These are phyloP conservation scores for Plectrocnemia conspersa DNA, from an alignment of 1,140 invertebrate genomes.

Conservation along the genomic window DNA sequence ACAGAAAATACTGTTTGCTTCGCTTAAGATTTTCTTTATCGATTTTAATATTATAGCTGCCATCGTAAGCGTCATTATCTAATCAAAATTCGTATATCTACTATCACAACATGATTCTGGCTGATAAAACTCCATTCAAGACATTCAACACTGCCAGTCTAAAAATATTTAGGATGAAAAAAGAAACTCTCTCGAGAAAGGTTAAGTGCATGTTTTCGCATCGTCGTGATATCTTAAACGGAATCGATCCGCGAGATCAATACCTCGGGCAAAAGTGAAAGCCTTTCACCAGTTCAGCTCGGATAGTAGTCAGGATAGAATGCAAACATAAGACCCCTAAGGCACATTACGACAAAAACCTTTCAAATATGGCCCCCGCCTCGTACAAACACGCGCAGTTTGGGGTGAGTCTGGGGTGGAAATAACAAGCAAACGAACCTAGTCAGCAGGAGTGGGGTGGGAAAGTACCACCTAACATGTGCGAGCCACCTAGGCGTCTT, in stretches of 20 bases:
- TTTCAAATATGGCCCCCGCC: neutral
- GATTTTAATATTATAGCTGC: too few relatives aligned
- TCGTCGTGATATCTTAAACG: too few relatives aligned
- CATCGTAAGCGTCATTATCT: too few relatives aligned
- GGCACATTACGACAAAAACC: constrained; percentile 3
- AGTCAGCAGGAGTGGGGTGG: neutral
- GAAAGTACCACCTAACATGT: neutral
- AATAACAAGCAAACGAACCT: constrained; percentile 1
- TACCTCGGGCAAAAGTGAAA: constrained; percentile 8
- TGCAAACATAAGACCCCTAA: constrained; percentile 10
- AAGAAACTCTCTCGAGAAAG: neutral
- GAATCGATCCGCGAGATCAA: neutral
- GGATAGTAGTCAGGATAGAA: neutral
- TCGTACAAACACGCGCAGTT: neutral
- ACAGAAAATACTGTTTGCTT: too few relatives aligned
- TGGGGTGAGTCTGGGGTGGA: neutral
- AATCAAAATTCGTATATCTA: too few relatives aligned
- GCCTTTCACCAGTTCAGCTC: constrained; percentile 4
- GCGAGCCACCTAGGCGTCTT: neutral
- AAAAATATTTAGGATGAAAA: neutral
- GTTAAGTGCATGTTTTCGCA: neutral
- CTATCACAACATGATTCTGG: neutral
- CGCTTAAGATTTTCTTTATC: too few relatives aligned
- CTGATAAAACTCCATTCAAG: neutral
- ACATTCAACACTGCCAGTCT: neutral